Evolutionary conservation across 2,888 invertebrate species (phyloP).

Genomic region (Cancer borealis): DNA sequence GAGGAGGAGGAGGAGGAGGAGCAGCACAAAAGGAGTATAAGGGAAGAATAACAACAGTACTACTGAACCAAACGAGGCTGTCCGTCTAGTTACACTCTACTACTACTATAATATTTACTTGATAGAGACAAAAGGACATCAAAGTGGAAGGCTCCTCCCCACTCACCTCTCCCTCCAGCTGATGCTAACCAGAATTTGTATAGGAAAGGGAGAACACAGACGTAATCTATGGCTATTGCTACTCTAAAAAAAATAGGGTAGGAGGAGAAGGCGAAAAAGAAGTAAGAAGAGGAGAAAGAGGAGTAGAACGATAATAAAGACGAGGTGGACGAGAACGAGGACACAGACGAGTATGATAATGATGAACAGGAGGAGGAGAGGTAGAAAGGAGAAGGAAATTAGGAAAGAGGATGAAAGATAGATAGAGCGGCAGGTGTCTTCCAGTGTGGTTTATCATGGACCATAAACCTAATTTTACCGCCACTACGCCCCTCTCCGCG

Average conservation of each 20-base stretch:
- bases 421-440: slow-evolving; percentile 10
- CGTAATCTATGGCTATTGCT: too few relatives aligned
- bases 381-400: not conserved
- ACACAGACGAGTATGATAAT: not conserved
- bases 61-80: too few relatives aligned
- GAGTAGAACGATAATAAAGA: not conserved
- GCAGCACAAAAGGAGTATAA: not conserved
- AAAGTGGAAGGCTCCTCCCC: too few relatives aligned
- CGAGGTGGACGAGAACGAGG: not conserved
- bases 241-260: too few relatives aligned
- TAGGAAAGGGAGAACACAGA: too few relatives aligned
- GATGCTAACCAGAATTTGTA: too few relatives aligned
- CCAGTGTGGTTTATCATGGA: not conserved
- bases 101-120: too few relatives aligned
- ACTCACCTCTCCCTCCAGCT: too few relatives aligned
- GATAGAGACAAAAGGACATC: too few relatives aligned
- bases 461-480: slow-evolving; percentile 27
- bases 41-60: not conserved
- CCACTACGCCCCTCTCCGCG: not conserved
- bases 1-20: not conserved
- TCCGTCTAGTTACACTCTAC: too few relatives aligned
- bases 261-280: not conserved
- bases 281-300: not conserved
- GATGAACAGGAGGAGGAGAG: not conserved
- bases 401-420: not conserved